These are phyloP conservation scores for Ciconia boyciana DNA, from an alignment of 2,113 vertebrate genomes.

Conservation along the genomic window DNA sequence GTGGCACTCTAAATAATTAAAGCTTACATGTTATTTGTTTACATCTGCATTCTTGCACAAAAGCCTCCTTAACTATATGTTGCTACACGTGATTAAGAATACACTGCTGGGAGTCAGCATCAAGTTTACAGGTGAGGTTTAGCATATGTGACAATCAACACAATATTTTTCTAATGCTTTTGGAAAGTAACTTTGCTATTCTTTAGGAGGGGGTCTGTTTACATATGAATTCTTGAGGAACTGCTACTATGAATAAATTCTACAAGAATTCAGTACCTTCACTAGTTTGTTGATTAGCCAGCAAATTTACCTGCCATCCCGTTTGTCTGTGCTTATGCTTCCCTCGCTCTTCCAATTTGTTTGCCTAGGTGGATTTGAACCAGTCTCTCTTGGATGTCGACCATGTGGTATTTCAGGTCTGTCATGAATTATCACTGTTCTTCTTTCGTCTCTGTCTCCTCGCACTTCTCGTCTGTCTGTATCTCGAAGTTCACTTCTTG, in stretches of 20 bases:
- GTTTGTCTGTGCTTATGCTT: constrained; percentile 81
- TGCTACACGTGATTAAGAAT: not conserved
- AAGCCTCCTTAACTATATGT: not conserved
- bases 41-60: not conserved
- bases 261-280: not conserved
- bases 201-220: not conserved
- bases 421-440: constrained; percentile 85
- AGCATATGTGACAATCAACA: not conserved
- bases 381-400: constrained; percentile 82
- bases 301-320: constrained; percentile 82
- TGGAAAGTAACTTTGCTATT: not conserved
- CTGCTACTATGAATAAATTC: not conserved
- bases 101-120: not conserved
- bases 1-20: not conserved
- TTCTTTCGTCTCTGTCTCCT: constrained; percentile 86
- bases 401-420: constrained; percentile 81
- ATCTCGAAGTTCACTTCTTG: constrained; percentile 84
- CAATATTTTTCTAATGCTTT: not conserved
- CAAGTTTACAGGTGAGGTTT: not conserved
- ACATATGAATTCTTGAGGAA: not conserved
- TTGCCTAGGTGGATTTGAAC: constrained; percentile 74
- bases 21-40: not conserved
- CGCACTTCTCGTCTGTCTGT: constrained; percentile 85
- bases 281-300: not conserved
- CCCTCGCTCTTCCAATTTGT: constrained; percentile 87